Percentiles rank a stretch among this genome's conserved stretches.
These are phyloP conservation scores for Macrostomum lignano DNA, from an alignment of 1,140 invertebrate genomes.

Conservation along the genomic window DNA sequence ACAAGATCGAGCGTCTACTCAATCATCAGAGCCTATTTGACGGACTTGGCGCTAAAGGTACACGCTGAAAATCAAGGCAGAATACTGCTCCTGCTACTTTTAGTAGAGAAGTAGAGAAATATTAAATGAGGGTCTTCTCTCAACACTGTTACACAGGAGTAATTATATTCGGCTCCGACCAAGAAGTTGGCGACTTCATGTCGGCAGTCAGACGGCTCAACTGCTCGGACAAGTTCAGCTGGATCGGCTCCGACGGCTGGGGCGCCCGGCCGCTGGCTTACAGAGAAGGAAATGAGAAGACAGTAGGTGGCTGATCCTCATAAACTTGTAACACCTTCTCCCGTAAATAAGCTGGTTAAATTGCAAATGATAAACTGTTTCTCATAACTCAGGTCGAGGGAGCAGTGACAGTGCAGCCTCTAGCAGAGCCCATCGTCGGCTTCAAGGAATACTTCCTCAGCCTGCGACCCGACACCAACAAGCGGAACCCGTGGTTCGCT, in stretches of 20 bases:
- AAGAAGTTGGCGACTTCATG: conserved; percentile 78
- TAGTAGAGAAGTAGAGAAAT: no score
- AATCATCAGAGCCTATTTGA: conserved; percentile 1
- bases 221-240: conserved; percentile 60
- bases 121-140: neutral
- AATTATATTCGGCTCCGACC: conserved; percentile 75
- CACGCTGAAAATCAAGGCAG: no score
- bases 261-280: conserved; percentile 35
- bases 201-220: conserved; percentile 51
- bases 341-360: no score
- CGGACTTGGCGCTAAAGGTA: conserved; percentile 1
- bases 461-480: conserved; percentile 53
- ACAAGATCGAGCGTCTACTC: conserved; percentile 43
- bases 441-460: conserved; percentile 61
- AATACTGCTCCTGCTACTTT: no score
- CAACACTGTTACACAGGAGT: conserved; percentile 34
- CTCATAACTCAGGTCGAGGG: conserved; percentile 44
- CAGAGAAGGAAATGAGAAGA: no score
- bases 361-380: no score
- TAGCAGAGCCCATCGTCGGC: conserved; percentile 51
- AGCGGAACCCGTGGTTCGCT: conserved; percentile 65
- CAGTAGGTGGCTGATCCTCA: no score
- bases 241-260: conserved; percentile 82
- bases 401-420: conserved; percentile 62
- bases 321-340: no score